Evolutionary conservation across 1,140 invertebrate genomes (phyloP).

Genomic region (Ceratosolen solmsi): DNA sequence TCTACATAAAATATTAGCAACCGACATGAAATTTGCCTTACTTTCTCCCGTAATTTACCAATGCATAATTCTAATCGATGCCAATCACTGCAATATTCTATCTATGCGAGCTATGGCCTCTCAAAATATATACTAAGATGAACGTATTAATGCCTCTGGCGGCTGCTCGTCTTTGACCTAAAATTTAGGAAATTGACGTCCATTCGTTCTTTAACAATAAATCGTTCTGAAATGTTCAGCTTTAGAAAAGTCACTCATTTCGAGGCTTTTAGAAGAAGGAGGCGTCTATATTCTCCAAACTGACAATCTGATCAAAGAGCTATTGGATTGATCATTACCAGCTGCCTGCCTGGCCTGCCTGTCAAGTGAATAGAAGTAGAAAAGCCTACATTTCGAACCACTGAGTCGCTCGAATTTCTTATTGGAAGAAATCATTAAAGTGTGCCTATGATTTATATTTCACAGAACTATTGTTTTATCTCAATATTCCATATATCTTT

Average conservation of each 20-base stretch:
- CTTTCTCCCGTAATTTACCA: too few species aligned
- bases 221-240: background rate
- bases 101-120: too few species aligned
- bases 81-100: too few species aligned
- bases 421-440: too few species aligned
- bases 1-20: too few species aligned
- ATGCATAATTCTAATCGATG: too few species aligned
- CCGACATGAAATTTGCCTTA: too few species aligned
- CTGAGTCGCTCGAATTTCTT: background rate
- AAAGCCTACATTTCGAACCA: background rate
- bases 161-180: background rate
- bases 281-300: conserved; percentile 6
- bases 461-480: too few species aligned
- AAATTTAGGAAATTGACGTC: conserved; percentile 27
- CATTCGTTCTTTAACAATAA: conserved; percentile 18
- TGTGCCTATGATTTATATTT: too few species aligned
- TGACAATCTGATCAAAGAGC: conserved; percentile 17
- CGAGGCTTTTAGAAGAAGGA: conserved; percentile 16
- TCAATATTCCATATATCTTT: too few species aligned
- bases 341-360: background rate
- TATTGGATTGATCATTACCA: background rate
- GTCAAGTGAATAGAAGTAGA: background rate
- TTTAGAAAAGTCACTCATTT: background rate
- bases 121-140: too few species aligned
- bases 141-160: background rate